Percentiles rank a stretch among this genome's conserved stretches.
phyloP scores from a whole-genome alignment of 2,113 vertebrate genomes.

The Willisornis vidua region DNA sequence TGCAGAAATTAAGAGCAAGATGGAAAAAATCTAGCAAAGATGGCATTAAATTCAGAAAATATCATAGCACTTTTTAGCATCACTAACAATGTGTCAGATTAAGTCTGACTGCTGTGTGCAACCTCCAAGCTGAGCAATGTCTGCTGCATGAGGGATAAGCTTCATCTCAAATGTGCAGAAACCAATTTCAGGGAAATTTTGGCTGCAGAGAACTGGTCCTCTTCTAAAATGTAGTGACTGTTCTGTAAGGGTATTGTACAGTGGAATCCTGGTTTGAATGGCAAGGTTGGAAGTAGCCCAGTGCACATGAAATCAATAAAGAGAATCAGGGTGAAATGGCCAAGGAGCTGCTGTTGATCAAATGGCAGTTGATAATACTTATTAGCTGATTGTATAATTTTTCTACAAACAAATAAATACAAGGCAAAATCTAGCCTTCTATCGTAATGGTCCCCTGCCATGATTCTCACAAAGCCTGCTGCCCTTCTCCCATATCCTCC shows the following conservation, averaged over 20 bases:
- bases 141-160: background rate
- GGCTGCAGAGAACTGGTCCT: background rate
- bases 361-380: background rate
- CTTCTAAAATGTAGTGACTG: background rate
- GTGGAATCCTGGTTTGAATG: background rate
- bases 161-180: background rate
- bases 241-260: background rate
- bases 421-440: background rate
- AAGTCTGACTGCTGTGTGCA: background rate
- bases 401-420: background rate
- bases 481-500: background rate
- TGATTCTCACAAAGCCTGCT: background rate
- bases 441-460: background rate
- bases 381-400: background rate
- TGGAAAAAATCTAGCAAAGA: background rate
- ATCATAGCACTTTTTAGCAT: background rate
- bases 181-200: background rate
- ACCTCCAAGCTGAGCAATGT: background rate
- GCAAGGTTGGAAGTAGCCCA: background rate
- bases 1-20: background rate
- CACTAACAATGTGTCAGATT: background rate
- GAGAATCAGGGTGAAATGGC: background rate
- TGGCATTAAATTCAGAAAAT: background rate
- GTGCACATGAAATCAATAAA: background rate
- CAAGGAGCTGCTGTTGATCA: constrained; percentile 26